These are phyloP conservation scores for Zaprionus taronus DNA, from an alignment of 1,140 invertebrate species.

Conservation along the genomic window DNA sequence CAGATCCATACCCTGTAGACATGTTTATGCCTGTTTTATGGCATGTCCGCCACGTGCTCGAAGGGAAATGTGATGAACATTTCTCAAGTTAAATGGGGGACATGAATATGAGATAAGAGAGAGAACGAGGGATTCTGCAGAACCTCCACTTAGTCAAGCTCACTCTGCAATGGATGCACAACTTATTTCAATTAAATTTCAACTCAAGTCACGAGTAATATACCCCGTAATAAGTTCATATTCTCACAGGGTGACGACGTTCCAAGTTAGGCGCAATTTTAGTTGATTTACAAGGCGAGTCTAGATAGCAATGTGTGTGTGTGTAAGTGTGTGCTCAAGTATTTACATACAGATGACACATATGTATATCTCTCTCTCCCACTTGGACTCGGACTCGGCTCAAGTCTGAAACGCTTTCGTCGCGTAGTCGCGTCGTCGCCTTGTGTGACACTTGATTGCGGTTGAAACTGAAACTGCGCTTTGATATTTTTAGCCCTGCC, in stretches of 20 bases:
- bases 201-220: not conserved
- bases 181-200: not conserved
- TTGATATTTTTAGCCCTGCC: slow-evolving; percentile 62
- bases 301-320: not conserved
- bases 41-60: slow-evolving; percentile 34
- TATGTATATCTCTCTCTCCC: slow-evolving; percentile 24
- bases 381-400: slow-evolving; percentile 32
- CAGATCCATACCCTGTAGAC: slow-evolving; percentile 20
- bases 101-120: not conserved
- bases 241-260: slow-evolving; percentile 35
- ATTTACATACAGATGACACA: slow-evolving; percentile 41
- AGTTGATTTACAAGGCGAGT: slow-evolving; percentile 64
- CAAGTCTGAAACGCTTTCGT: slow-evolving; percentile 51
- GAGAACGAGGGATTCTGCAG: not conserved
- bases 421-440: slow-evolving; percentile 65
- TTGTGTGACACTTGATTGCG: slow-evolving; percentile 73
- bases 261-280: slow-evolving; percentile 62
- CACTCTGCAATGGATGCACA: not conserved
- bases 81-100: not conserved
- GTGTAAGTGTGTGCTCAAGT: slow-evolving; percentile 2
- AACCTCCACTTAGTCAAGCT: not conserved
- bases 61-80: slow-evolving; percentile 11
- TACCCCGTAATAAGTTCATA: not conserved
- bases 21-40: slow-evolving; percentile 22
- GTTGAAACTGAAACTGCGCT: slow-evolving; percentile 71